These are phyloP conservation scores for Pelodiscus sinensis DNA, from an alignment of 2,113 vertebrate species.

Conservation along the genomic window DNA sequence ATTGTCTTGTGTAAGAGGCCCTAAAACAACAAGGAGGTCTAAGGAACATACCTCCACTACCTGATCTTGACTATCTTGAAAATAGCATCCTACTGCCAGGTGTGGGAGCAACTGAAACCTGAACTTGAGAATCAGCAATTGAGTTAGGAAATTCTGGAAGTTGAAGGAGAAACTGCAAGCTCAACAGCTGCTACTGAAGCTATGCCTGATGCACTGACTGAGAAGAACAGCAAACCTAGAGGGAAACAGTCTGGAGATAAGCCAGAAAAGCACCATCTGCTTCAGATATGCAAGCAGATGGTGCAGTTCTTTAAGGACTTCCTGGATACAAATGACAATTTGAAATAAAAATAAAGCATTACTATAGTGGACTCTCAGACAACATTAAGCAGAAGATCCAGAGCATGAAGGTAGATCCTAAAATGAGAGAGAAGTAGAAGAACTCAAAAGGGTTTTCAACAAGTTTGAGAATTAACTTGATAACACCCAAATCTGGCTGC, in stretches of 20 bases:
- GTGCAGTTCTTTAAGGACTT: not conserved
- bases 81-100: not conserved
- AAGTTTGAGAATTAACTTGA: constrained; percentile 7
- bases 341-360: not conserved
- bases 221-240: not conserved
- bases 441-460: not conserved
- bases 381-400: not conserved
- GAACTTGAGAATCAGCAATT: not conserved
- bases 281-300: not conserved
- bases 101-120: not conserved
- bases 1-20: not conserved
- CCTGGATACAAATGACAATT: not conserved
- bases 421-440: not conserved
- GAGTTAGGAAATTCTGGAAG: not conserved
- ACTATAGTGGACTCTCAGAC: not conserved
- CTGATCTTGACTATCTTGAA: not conserved
- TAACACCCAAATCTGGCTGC: not conserved
- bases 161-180: not conserved
- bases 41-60: not conserved
- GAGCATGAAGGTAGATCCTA: not conserved
- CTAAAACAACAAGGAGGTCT: not conserved
- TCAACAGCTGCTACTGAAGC: not conserved
- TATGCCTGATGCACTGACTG: not conserved
- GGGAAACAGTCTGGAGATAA: not conserved
- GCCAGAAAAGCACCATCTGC: not conserved